Conservation (phyloP, 1,140 invertebrate genomes). For the Batillaria attramentaria region DNA sequence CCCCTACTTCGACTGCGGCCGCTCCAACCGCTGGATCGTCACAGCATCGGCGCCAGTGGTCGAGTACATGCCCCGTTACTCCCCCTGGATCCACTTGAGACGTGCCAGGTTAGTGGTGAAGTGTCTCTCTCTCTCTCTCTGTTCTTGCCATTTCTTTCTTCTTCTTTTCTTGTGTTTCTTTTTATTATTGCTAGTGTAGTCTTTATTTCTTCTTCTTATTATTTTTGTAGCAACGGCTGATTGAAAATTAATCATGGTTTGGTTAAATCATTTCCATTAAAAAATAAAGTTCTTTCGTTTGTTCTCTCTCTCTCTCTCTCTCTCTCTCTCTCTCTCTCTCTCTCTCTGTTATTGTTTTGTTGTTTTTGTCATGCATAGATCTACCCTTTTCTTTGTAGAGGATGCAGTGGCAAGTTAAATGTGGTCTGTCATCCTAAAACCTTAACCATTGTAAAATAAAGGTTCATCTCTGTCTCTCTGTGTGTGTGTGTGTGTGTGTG, state of each 20-base stretch:
- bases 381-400: too few species aligned
- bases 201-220: not conserved
- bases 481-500: constrained; percentile 6
- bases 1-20: constrained; percentile 97
- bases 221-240: not conserved
- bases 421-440: too few species aligned
- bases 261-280: too few species aligned
- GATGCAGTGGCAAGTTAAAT: too few species aligned
- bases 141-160: not conserved
- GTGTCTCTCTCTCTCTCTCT: not conserved
- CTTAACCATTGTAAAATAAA: too few species aligned
- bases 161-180: not conserved
- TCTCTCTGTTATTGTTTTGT: not conserved
- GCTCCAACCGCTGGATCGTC: constrained; percentile 96
- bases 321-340: constrained; percentile 2
- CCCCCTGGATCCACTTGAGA: constrained; percentile 92
- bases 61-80: constrained; percentile 94
- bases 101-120: constrained; percentile 87
- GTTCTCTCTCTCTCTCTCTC: not conserved
- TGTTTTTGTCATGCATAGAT: not conserved
- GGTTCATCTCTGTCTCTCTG: too few species aligned
- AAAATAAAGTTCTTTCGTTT: too few species aligned
- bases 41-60: constrained; percentile 93
- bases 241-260: too few species aligned
- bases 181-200: not conserved